phyloP scores from a whole-genome alignment of 2,888 invertebrate species.

The Cremastobaeus sp. region DNA sequence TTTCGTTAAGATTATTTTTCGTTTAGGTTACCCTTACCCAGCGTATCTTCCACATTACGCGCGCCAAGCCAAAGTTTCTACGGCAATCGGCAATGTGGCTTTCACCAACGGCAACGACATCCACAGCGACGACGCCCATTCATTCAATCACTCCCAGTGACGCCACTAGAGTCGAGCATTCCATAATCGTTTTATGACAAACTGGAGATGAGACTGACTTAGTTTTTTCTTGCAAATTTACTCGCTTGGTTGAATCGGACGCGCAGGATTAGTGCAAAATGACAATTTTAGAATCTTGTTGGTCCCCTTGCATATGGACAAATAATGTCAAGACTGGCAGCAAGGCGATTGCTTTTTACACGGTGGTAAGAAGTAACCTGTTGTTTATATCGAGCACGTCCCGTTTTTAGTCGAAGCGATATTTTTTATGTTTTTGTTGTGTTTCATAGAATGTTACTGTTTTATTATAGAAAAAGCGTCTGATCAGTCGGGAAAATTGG shows the following conservation, averaged over 20 bases:
- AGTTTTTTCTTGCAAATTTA: slow-evolving; percentile 15
- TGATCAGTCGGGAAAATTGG: too few relatives aligned
- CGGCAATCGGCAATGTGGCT: slow-evolving; percentile 26
- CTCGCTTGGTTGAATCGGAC: too few relatives aligned
- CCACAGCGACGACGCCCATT: slow-evolving; percentile 48
- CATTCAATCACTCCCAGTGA: slow-evolving; percentile 47
- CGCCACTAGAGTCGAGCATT: slow-evolving; percentile 59
- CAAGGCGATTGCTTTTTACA: slow-evolving; percentile 88
- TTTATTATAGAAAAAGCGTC: too few relatives aligned
- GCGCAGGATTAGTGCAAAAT: slow-evolving; percentile 78
- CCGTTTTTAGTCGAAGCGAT: too few relatives aligned
- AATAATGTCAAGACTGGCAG: slow-evolving; percentile 87
- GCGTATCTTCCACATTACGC: slow-evolving; percentile 27
- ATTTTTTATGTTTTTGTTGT: too few relatives aligned
- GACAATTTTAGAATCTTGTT: slow-evolving; percentile 87
- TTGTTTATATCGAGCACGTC: slow-evolving; percentile 1
- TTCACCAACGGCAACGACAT: slow-evolving; percentile 34
- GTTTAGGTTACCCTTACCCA: too few relatives aligned
- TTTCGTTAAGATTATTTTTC: too few relatives aligned
- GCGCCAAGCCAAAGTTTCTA: slow-evolving; percentile 37
- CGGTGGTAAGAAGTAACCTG: slow-evolving; percentile 79
- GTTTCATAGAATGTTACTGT: too few relatives aligned
- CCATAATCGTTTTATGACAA: slow-evolving; percentile 10
- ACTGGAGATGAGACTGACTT: slow-evolving; percentile 32
- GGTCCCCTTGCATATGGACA: slow-evolving; percentile 94